These are phyloP conservation scores for Mormyrus hasselquistii DNA, from an alignment of 2,797 vertebrate species.

Conservation along the genomic window DNA sequence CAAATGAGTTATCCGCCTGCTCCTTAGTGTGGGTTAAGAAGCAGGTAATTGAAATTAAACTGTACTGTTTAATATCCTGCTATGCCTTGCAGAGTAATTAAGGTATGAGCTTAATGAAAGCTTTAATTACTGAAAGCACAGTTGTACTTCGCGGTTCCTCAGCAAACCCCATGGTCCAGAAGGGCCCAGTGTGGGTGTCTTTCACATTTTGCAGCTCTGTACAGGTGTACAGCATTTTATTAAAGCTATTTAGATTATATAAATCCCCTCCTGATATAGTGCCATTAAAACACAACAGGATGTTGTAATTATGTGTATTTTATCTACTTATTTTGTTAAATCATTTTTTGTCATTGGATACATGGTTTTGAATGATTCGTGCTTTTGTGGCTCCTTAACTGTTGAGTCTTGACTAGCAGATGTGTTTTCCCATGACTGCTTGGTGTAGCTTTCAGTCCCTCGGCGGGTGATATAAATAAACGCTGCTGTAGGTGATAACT, in stretches of 20 bases:
- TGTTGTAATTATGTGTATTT: background rate
- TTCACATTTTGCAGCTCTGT: background rate
- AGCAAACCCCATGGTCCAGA: background rate
- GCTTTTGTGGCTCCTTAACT: background rate
- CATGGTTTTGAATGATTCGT: background rate
- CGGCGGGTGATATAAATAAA: background rate
- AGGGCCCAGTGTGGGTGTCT: background rate
- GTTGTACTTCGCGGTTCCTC: background rate
- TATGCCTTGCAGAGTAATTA: background rate
- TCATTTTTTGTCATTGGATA: background rate
- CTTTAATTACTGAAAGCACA: background rate
- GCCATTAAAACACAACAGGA: background rate
- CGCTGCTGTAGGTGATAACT: background rate
- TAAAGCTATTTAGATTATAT: background rate
- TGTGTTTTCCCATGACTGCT: background rate
- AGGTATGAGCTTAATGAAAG: constrained; percentile 14
- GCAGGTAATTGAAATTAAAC: constrained; percentile 50
- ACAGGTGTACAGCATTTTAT: background rate
- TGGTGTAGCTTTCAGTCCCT: background rate
- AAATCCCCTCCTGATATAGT: background rate
- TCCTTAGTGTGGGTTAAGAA: constrained; percentile 56
- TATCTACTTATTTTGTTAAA: background rate
- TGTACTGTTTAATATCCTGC: constrained; percentile 23
- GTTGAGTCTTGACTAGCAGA: background rate
- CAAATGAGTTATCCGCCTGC: constrained; percentile 56